phyloP scores from a whole-genome alignment of 2,888 invertebrate genomes.

The Drosophila subquinaria region DNA sequence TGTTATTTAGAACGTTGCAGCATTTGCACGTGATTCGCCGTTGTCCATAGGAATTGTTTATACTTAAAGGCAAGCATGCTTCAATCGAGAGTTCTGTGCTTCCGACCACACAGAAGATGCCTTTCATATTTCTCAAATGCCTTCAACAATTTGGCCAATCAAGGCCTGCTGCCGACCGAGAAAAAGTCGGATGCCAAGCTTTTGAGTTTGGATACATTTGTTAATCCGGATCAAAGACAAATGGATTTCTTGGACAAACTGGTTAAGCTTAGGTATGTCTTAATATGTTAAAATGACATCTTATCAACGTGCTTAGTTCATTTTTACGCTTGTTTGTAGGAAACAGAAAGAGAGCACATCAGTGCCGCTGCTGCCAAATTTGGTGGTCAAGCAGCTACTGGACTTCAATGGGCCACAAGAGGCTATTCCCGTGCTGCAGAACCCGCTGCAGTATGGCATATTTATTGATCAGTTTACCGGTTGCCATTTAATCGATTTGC shows the following conservation, averaged over 20 bases:
- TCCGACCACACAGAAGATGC: slow-evolving; percentile 42
- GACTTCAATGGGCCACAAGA: slow-evolving; percentile 85
- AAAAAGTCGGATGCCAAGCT: slow-evolving; percentile 5
- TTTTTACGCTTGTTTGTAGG: slow-evolving; percentile 20
- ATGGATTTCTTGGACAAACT: slow-evolving; percentile 66
- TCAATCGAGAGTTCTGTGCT: slow-evolving; percentile 38
- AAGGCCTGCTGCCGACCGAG: slow-evolving; percentile 27
- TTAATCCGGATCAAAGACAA: slow-evolving; percentile 59
- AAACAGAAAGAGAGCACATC: slow-evolving; percentile 58
- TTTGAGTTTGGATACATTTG: slow-evolving; percentile 62
- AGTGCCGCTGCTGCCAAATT: slow-evolving; percentile 61
- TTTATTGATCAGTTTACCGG: slow-evolving; percentile 94
- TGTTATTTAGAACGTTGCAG: not conserved
- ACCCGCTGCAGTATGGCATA: slow-evolving; percentile 94
- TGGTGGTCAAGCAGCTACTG: slow-evolving; percentile 66
- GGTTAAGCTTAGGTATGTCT: slow-evolving; percentile 53
- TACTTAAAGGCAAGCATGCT: slow-evolving; percentile 45
- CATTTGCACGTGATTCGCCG: slow-evolving; percentile 28
- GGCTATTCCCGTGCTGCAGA: slow-evolving; percentile 90
- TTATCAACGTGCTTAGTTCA: too few relatives aligned
- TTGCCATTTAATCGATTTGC: slow-evolving; percentile 92
- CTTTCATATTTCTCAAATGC: slow-evolving; percentile 64
- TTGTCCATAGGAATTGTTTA: slow-evolving; percentile 1
- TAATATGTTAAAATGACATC: not conserved
- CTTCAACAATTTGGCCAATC: slow-evolving; percentile 60